Base-by-base conservation (phyloP, 2,888 invertebrate genomes). In the Plagodis pulveraria region DNA sequence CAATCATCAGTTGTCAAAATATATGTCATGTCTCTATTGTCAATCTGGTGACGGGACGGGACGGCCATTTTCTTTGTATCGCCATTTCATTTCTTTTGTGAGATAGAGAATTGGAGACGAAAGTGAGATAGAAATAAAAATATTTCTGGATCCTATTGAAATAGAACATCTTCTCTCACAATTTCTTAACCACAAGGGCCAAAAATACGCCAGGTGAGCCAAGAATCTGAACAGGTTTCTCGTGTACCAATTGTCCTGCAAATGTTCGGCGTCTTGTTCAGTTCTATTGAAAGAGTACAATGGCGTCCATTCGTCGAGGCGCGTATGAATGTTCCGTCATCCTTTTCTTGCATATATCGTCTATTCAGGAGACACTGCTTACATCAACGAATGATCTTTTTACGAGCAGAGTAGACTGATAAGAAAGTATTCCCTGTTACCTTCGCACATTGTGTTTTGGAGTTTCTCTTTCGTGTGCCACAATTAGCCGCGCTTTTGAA, bases 341-440 rank as follows among this genome's bases (percentile, higher is more conserved):
- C 93, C 93, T 93, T 93, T 92, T 93, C 93, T 91, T 87, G 86
- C 93, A 86, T 87, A 87, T 86, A 90, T 91, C 86, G 87, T 87
- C 86, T 88, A 84, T 85, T 87, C 86, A 86, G 83, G 88, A 87
- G 88, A 87, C 85, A 84, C 87, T 81, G 84, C 84, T 86, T 87
- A 89, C 83, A 82, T 86, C 66, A 84, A 82, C 89, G 86, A 88
- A 83, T 87, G 89, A 89, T 91, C 88, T 91, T 91, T 87, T 89
- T 86, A 87, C 85, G 89, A 90, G 88, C 78, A 84, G 88, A 86
- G 86, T 81, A 88, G 86, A 87, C 84, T 88, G 89, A 88, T 91
- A 91, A 87, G 87, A 87, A 61, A 84, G 80, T 87, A 89, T 90
- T 81, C 80, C 90, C 91, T 81, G 89, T 91, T 92, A 81, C 91